Base-by-base conservation (phyloP, 2,113 vertebrate genomes). In the Craseonycteris thonglongyai region DNA sequence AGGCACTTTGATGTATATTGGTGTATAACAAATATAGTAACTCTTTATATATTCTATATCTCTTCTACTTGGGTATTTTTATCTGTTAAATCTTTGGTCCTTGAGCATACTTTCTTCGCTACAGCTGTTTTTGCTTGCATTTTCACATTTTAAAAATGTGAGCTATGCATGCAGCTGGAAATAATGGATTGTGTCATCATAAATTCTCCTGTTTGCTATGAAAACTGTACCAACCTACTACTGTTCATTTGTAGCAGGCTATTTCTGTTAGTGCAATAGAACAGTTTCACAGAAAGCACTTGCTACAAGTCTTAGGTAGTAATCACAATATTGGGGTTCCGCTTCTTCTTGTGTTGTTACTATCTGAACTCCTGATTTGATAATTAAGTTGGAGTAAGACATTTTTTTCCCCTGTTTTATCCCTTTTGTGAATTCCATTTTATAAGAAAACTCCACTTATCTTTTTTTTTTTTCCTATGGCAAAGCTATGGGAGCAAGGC, bases 1-100 rank as follows among this genome's bases (percentile, higher is more conserved):
- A 99, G 99, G 99, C 99, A 99, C 99, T 99, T 99, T 98, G 98
- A 99, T 98, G 98, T 98, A 98, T 97, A 98, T 98, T 98, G 98
- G 98, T 98, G 98, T 99, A 98, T 99, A 96, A 99, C 98, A 99
- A 99, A 99, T 98, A 99, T 98, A 99, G 97, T 98, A 96, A 98
- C 97, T 98, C 98, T 97, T 98, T 72, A 97, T 94, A 98, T 96
- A 98, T 91, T 98, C 94, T 98, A 88, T 97, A 83, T 95, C 94
- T 98, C 97, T 98, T 98, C 97, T 98, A 98, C 98, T 97, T 88
- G 97, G 98, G 98, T 98, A 98, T 98, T 98, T 95, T 98, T 98
- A 97, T 96, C 97, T 97, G 98, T 96, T 98, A 98, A 98, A 98
- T 99, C 99, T 99, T 99, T 99, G 99, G 99, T 99, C 99, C 99